Evolutionary conservation across 2,113 vertebrate species (phyloP).

Genomic region (Notarius lentiginosus): DNA sequence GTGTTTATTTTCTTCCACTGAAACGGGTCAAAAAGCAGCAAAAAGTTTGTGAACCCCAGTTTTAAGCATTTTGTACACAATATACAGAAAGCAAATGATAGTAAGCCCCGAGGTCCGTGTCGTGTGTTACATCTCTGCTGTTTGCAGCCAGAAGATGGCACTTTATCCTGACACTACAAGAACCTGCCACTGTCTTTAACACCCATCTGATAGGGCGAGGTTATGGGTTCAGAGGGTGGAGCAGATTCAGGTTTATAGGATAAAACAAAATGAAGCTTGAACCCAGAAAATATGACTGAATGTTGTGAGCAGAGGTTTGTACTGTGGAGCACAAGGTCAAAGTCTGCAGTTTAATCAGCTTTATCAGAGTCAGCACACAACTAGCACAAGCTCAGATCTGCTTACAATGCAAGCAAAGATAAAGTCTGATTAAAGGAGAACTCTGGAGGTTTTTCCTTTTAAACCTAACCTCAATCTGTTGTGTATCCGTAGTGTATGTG

Average conservation of each 20-base stretch:
- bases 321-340: constrained; percentile 18
- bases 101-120: neutral
- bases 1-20: neutral
- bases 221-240: neutral
- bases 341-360: constrained; percentile 36
- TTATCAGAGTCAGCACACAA: constrained; percentile 20
- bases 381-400: constrained; percentile 6
- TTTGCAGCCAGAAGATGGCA: neutral
- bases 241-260: neutral
- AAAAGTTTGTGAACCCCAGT: no score
- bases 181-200: neutral
- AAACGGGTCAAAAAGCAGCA: neutral
- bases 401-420: neutral
- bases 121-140: neutral
- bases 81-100: neutral
- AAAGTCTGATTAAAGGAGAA: neutral
- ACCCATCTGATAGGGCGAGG: neutral
- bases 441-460: neutral
- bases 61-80: neutral
- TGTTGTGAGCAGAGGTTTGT: neutral
- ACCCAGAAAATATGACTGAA: neutral
- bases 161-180: neutral
- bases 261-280: neutral
- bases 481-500: neutral
- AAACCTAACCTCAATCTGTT: neutral